A percentile compares a stretch with the other conserved stretches of the same genome.
phyloP scores from a whole-genome alignment of 2,113 vertebrate species.

The Scophthalmus maximus region DNA sequence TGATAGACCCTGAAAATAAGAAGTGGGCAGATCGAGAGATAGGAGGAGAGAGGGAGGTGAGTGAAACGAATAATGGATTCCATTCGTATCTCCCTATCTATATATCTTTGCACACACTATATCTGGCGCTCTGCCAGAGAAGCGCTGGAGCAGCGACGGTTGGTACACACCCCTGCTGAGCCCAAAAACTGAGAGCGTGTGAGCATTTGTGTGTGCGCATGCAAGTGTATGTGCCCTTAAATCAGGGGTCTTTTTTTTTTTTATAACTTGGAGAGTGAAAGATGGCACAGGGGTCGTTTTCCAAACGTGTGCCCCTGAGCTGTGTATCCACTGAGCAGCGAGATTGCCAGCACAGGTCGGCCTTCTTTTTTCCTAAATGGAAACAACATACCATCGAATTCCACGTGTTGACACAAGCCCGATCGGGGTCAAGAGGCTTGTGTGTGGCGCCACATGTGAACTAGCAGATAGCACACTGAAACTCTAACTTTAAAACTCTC shows the following conservation, averaged over 20 bases:
- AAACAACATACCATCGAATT: not conserved
- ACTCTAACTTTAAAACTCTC: too few relatives aligned
- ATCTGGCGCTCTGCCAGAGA: conserved; percentile 9
- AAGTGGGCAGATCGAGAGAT: conserved; percentile 29
- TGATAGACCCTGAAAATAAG: conserved; percentile 18
- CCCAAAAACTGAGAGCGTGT: conserved; percentile 7
- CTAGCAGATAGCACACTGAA: not conserved
- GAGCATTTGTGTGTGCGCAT: not conserved
- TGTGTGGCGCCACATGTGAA: not conserved
- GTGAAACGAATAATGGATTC: conserved; percentile 29
- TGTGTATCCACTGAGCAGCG: not conserved
- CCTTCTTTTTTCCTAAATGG: not conserved
- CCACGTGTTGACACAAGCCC: not conserved
- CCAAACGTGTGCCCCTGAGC: not conserved
- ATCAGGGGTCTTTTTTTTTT: not conserved
- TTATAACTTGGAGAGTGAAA: not conserved
- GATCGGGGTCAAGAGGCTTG: not conserved
- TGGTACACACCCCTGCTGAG: conserved; percentile 45
- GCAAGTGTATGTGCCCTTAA: not conserved
- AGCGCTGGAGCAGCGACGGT: conserved; percentile 31
- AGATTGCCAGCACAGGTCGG: not conserved
- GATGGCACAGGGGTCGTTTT: not conserved
- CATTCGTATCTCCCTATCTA: not conserved
- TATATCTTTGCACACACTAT: not conserved
- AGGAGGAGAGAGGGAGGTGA: conserved; percentile 66